phyloP scores from a whole-genome alignment of 2,888 invertebrate genomes.

The Sympetrum striolatum region DNA sequence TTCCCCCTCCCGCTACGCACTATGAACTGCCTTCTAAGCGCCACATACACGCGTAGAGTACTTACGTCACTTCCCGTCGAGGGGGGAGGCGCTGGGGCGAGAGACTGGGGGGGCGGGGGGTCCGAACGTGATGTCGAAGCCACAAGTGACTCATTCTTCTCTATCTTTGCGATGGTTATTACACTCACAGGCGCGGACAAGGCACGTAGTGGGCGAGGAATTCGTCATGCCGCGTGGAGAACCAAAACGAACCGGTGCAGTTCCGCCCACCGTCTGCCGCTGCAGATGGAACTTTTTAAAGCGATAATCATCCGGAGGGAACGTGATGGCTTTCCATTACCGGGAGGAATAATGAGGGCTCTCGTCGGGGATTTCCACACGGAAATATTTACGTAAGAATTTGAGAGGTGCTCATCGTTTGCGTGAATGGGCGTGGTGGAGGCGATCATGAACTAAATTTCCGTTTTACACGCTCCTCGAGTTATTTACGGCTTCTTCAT shows the following conservation, averaged over 20 bases:
- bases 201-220: not conserved
- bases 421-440: too few species aligned
- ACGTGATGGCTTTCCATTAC: too few species aligned
- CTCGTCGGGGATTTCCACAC: too few species aligned
- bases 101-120: not conserved
- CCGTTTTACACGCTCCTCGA: too few species aligned
- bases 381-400: too few species aligned
- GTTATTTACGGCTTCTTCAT: too few species aligned
- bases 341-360: too few species aligned
- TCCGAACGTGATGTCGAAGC: not conserved
- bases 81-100: not conserved
- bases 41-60: constrained; percentile 25
- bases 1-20: not conserved
- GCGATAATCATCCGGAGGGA: too few species aligned
- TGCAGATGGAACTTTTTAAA: too few species aligned
- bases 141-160: constrained; percentile 27
- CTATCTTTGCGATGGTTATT: not conserved
- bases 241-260: not conserved
- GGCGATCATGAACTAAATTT: too few species aligned
- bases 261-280: too few species aligned
- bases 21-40: not conserved
- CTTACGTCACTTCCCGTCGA: constrained; percentile 3
- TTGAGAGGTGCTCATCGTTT: too few species aligned
- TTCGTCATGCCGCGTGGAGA: not conserved
- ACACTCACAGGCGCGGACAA: not conserved